Percentiles rank a stretch among this genome's conserved stretches.
Evolutionary conservation across 2,797 vertebrate species (phyloP).

Genomic region (Tiaroga cobitis): DNA sequence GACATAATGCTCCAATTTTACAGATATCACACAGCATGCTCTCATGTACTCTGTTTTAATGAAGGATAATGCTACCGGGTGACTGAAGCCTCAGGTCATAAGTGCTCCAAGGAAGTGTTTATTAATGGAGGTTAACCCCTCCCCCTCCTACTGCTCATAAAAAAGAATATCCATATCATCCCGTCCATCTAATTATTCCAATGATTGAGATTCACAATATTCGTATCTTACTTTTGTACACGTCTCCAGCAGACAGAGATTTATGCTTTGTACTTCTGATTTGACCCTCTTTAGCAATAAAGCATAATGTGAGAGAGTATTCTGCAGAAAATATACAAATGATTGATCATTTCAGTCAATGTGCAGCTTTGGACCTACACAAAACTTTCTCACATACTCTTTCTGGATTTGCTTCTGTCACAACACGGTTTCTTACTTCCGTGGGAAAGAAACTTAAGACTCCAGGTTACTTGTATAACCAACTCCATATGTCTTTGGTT

Average conservation of each 20-base stretch:
- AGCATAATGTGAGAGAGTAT: neutral
- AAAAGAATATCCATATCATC: neutral
- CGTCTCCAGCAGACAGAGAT: neutral
- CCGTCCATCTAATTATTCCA: neutral
- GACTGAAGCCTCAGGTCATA: conserved; percentile 39
- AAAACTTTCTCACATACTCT: conserved; percentile 23
- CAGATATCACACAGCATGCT: conserved; percentile 24
- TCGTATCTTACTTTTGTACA: neutral
- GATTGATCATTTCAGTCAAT: neutral
- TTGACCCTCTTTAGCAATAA: conserved; percentile 4
- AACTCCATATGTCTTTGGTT: conserved; percentile 60
- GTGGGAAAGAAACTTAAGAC: conserved; percentile 57
- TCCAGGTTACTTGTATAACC: conserved; percentile 27
- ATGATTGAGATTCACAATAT: neutral
- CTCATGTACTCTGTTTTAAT: conserved; percentile 36
- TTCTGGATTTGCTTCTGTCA: conserved; percentile 38
- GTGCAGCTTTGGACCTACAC: neutral
- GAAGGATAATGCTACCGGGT: conserved; percentile 44
- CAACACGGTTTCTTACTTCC: conserved; percentile 30
- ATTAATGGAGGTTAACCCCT: conserved; percentile 25
- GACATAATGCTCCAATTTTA: conserved; percentile 37
- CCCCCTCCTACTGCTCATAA: conserved; percentile 28
- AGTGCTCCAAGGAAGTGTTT: conserved; percentile 40
- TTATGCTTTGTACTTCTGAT: neutral
- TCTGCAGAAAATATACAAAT: neutral